Evolutionary conservation across 2,888 invertebrate genomes (phyloP).

Genomic region (Limulus polyphemus): DNA sequence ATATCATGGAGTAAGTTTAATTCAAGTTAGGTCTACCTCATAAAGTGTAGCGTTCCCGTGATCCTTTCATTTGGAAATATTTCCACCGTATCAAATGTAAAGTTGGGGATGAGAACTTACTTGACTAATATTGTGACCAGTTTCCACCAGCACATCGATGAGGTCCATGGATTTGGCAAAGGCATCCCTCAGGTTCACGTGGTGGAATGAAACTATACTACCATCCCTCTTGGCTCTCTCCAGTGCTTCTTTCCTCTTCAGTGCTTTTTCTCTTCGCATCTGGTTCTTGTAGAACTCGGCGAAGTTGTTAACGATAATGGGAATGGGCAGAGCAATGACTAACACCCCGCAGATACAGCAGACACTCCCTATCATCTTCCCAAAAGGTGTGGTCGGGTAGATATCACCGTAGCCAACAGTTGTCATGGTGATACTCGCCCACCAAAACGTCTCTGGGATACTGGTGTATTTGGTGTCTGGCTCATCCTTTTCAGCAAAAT

Average conservation of each 20-base stretch:
- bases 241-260: constrained; percentile 90
- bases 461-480: constrained; percentile 89
- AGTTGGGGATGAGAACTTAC: too few relatives aligned
- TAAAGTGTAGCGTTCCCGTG: too few relatives aligned
- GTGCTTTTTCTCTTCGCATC: constrained; percentile 97
- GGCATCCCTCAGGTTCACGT: constrained; percentile 92
- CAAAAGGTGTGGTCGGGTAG: constrained; percentile 91
- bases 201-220: constrained; percentile 95
- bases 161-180: constrained; percentile 98
- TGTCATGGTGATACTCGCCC: constrained; percentile 99
- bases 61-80: too few relatives aligned
- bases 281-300: constrained; percentile 99
- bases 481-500: constrained; percentile 98
- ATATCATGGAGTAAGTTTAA: too few relatives aligned
- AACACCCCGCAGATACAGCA: constrained; percentile 99
- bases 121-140: constrained; percentile 45
- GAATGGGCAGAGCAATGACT: constrained; percentile 99
- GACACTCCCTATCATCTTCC: constrained; percentile 99
- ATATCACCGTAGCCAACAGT: constrained; percentile 97
- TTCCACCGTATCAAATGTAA: too few relatives aligned
- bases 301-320: constrained; percentile 99
- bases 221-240: constrained; percentile 95
- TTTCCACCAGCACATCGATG: constrained; percentile 91
- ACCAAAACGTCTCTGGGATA: constrained; percentile 99
- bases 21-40: too few relatives aligned